Base-by-base conservation (phyloP, 2,888 invertebrate species). In the Rhagonycha lutea region DNA sequence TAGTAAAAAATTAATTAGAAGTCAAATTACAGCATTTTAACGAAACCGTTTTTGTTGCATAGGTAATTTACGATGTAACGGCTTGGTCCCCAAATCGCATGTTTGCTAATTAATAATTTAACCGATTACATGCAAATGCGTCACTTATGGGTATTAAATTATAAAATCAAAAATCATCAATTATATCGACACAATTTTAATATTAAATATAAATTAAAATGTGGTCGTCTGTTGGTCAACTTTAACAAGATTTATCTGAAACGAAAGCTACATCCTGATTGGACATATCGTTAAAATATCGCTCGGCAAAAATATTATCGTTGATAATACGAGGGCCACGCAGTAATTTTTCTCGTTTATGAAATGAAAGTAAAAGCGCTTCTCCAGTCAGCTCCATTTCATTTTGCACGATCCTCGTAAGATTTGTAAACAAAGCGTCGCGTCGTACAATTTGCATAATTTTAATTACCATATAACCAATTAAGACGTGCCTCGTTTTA, bases 221-320 rank as follows among this genome's bases (percentile, higher is more conserved):
- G 14, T 23, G 11, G 47, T 68, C 68, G 18, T 47, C 32, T 68
- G 18, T 68, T 72, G 72, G 18, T n/a, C 68, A 29, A 47, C 11
- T 68, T 26, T 14, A 47, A 24, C 60, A 76, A 68, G 69, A 69
- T 71, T 77, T 76, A 78, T 74, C 75, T 77, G 70, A 74, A 70
- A 70, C 61, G 76, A 72, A 70, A 69, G 74, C 32, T 78, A 47
- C 47, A 47, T 47, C 47, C 47, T 47, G 47, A 47, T 47, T 8
- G 47, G 47, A 47, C 47, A 47, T n/a, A 47, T 47, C 47, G 7
- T 47, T 47, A 47, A 47, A n/a, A 47, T 47, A 47, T 47, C 18
- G 18, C 18, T 18, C 7, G 47, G 47, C 47, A 47, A 47, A 47
- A 47, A n/a, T 47, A 7, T n/a, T 47, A n/a, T 47, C 47, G 47